Percentiles rank a stretch among this genome's conserved stretches.
Evolutionary conservation across 2,797 vertebrate genomes (phyloP).

Genomic region (Protonibea diacanthus): DNA sequence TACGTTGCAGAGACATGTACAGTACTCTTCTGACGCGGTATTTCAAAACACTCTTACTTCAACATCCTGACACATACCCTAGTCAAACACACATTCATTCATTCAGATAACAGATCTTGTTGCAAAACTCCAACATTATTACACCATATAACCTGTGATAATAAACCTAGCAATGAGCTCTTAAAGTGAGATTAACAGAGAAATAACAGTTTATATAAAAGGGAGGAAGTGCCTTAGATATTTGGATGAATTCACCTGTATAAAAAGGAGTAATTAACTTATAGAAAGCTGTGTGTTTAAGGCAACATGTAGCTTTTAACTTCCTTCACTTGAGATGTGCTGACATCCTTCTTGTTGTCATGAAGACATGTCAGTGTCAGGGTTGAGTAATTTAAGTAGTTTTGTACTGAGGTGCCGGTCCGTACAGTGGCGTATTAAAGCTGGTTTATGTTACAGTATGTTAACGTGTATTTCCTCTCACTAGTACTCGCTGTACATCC

Average conservation of each 20-base stretch:
- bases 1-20: neutral
- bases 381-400: too few relatives aligned
- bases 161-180: too few relatives aligned
- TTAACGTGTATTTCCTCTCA: too few relatives aligned
- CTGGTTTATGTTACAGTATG: neutral
- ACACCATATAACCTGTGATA: neutral
- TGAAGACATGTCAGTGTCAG: neutral
- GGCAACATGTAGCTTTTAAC: neutral
- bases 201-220: neutral
- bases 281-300: neutral
- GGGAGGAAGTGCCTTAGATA: neutral
- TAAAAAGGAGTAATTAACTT: too few relatives aligned
- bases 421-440: neutral
- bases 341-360: too few relatives aligned
- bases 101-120: neutral
- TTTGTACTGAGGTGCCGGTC: neutral
- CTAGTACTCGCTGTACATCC: too few relatives aligned
- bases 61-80: neutral
- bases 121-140: neutral
- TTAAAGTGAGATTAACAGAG: neutral
- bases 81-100: neutral
- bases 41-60: constrained; percentile 4
- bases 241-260: neutral
- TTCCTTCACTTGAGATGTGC: too few relatives aligned
- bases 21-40: neutral